These are phyloP conservation scores for Chirona hameri DNA, from an alignment of 2,888 invertebrate genomes.

Conservation along the genomic window DNA sequence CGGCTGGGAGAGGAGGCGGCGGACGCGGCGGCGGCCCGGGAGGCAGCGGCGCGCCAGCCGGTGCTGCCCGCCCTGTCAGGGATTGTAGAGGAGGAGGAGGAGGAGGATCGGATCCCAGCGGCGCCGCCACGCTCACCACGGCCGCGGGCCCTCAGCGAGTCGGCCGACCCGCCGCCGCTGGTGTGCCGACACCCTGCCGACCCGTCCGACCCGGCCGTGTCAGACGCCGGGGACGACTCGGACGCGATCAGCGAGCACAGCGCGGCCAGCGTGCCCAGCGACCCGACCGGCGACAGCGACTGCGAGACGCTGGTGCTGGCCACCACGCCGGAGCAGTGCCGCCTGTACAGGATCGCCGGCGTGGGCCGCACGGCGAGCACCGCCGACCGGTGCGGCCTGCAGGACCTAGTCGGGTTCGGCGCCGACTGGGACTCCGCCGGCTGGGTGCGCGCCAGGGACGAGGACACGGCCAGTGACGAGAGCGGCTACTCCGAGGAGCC, in stretches of 20 bases:
- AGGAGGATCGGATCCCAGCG: constrained; percentile 26
- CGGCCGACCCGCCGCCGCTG: not conserved
- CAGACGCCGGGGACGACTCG: not conserved
- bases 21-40: constrained; percentile 33
- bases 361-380: constrained; percentile 30
- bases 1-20: constrained; percentile 71
- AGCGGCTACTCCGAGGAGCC: constrained; percentile 76
- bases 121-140: constrained; percentile 12
- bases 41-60: constrained; percentile 45
- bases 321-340: not conserved
- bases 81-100: constrained; percentile 42
- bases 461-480: constrained; percentile 77
- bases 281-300: constrained; percentile 13
- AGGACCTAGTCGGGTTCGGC: not conserved
- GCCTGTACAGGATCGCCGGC: constrained; percentile 29
- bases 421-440: not conserved
- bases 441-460: constrained; percentile 34
- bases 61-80: constrained; percentile 48
- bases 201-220: not conserved
- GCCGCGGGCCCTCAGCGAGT: constrained; percentile 37
- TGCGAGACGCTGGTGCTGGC: constrained; percentile 37
- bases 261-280: not conserved
- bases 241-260: not conserved
- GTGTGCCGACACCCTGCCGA: not conserved
- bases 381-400: not conserved